Base-by-base conservation (phyloP, 2,888 invertebrate species). In the Drosophila trichaetosa region DNA sequence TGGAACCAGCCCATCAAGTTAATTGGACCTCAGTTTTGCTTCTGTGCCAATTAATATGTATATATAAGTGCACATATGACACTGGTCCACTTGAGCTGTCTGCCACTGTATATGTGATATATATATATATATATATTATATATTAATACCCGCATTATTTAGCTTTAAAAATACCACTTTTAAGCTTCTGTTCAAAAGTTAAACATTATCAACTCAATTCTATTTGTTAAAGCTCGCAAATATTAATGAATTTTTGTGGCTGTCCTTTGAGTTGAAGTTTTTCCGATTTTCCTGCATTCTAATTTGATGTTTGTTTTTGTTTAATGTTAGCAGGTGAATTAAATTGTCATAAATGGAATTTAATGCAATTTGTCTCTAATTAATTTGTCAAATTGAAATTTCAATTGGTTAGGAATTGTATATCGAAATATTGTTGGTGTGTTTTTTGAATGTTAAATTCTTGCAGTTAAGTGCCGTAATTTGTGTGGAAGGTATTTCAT, bases 401-500 rank as follows among this genome's bases (percentile, higher is more conserved):
- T 11, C 10, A 27, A 49, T 18, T 49, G 27, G 4, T 4, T 1
- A 5, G 11, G 8, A 27, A 49, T 18, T 18, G 16, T 8, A 24
- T 8, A 46, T 21, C 13, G 16, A 16, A 27, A 49, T 49, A 18
- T 49, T 10, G 4, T 27, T 49, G 27, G 10, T 10, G 10, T 27
- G 16, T 27, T 40, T 42, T 18, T 34, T 42, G n/a, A 33, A 13
- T 38, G 33, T 31, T n/a, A 21, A 54, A 29, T 29, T 18, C 29
- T 56, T 65, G 34, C 85, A 82, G 71, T 81, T 84, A 84, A 69
- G 54, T 68, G 65, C 60, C 73, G 74, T 65, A 69, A 81, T 73
- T 82, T 81, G 53, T 70, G 66, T 81, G 78, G 70, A 84, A 77
- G 87, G 70, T 79, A 63, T 82, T 84, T 87, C 70, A 81, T 70